A percentile compares a stretch with the other conserved stretches of the same genome.
Evolutionary conservation across 1,140 invertebrate genomes (phyloP).

Genomic region (Steinernema khuongi): DNA sequence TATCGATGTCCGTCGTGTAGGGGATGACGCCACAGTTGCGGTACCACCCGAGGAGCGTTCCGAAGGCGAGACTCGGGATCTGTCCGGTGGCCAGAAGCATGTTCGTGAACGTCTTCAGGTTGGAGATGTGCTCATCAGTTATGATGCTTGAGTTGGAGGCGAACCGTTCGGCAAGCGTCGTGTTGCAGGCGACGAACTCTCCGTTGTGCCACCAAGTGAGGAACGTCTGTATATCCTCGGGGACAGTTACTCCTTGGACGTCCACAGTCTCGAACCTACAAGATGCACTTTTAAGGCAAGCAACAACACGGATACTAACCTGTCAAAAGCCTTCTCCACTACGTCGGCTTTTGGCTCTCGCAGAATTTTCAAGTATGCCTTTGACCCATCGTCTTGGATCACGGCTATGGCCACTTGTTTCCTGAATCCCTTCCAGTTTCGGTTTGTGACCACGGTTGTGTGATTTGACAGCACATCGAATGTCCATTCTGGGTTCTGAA

Average conservation of each 20-base stretch:
- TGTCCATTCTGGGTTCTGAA: neutral
- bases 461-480: neutral
- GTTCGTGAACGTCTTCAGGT: neutral
- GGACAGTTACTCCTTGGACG: neutral
- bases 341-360: neutral
- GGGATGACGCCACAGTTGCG: slow-evolving; percentile 9
- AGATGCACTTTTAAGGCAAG: neutral
- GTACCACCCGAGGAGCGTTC: slow-evolving; percentile 9
- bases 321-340: neutral
- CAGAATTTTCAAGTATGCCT: neutral
- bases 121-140: neutral
- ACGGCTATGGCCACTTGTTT: neutral
- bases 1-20: neutral
- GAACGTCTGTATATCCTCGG: neutral
- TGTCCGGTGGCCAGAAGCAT: neutral
- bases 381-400: neutral
- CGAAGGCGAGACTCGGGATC: neutral
- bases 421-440: neutral
- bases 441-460: neutral
- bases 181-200: neutral
- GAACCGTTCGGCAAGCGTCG: neutral
- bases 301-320: neutral
- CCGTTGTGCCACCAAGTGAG: neutral
- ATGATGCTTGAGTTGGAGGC: neutral
- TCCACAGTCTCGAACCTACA: neutral